Base-by-base conservation (phyloP, 2,888 invertebrate species). In the Ypsolopha scabrella region DNA sequence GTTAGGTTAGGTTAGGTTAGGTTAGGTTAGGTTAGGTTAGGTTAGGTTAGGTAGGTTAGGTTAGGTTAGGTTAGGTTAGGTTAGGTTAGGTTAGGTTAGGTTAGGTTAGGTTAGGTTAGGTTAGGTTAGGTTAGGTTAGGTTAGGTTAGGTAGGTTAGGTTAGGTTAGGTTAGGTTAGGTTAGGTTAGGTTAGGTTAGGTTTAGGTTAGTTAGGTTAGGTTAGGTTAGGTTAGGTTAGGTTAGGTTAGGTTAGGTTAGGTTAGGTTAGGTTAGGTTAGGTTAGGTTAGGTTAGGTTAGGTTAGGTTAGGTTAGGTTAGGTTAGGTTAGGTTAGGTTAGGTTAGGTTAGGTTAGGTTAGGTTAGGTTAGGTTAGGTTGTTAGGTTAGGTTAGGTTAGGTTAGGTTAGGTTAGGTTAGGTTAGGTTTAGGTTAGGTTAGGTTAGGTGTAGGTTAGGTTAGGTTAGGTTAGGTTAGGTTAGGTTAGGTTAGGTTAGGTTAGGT, bases 11-110 rank as follows among this genome's bases (percentile, higher is more conserved):
- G 51, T 53, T 53, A 53, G 53, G 53, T 53, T 53, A 51, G 53
- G 53, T 51, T 53, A 51, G 53, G 53, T 53, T 53, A 53, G 52
- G 52, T 52, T 52, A 51, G 51, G 52, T 52, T 52, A 52, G 52
- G 51, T 53, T 48, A 51, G 51, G 53, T 53, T 51, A 51, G 51
- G 50, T 48, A 53, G 55, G 55, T 55, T 55, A 53, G 55, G 55
- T 55, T 55, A 55, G 55, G 55, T 55, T 55, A 55, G 55, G 55
- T 55, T 55, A 53, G 52, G 55, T 55, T 53, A 53, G 55, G 53
- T 55, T 55, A 55, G 55, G 55, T 55, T 48, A 48, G 48, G 51
- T 10, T 46, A 34, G 24, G 34, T 50, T 41, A 39, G 24, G 35
- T 46, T 46, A 46, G 46, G 46, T 46, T 46, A 33, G 46, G 46